phyloP scores from a whole-genome alignment of 2,113 vertebrate species.

The Anthoscopus minutus region DNA sequence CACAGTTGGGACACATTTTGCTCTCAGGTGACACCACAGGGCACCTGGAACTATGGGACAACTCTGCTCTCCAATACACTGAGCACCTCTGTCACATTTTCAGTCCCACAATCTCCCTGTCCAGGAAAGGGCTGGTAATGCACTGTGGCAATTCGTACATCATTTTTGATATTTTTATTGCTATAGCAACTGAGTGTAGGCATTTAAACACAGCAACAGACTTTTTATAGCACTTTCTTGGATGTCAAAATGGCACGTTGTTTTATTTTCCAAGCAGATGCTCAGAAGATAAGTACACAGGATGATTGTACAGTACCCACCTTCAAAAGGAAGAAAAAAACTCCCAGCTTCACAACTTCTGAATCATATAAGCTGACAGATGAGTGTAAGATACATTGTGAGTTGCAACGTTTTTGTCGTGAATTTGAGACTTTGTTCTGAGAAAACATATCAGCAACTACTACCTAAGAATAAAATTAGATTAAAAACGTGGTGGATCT shows the following conservation, averaged over 20 bases:
- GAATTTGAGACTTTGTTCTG: background rate
- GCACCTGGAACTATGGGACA: background rate
- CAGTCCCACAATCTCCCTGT: background rate
- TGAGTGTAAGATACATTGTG: background rate
- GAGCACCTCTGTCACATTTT: background rate
- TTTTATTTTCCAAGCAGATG: slow-evolving; percentile 64
- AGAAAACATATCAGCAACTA: background rate
- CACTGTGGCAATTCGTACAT: slow-evolving; percentile 5
- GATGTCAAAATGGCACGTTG: slow-evolving; percentile 52
- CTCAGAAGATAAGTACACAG: slow-evolving; percentile 40
- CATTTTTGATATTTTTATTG: slow-evolving; percentile 53
- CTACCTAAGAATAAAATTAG: background rate
- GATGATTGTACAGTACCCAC: background rate
- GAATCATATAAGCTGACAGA: background rate
- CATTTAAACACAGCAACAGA: slow-evolving; percentile 67
- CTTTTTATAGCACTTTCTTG: slow-evolving; percentile 65
- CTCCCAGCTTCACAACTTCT: background rate
- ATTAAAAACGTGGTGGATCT: background rate
- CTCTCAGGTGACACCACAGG: background rate
- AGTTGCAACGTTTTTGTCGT: background rate
- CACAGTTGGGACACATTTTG: background rate
- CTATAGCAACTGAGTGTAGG: slow-evolving; percentile 61
- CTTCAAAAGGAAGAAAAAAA: background rate
- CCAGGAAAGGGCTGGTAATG: slow-evolving; percentile 38
- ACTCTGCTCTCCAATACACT: background rate